A percentile compares a stretch with the other conserved stretches of the same genome.
phyloP scores from a whole-genome alignment of 2,888 invertebrate genomes.

The Microctonus aethiopoides region DNA sequence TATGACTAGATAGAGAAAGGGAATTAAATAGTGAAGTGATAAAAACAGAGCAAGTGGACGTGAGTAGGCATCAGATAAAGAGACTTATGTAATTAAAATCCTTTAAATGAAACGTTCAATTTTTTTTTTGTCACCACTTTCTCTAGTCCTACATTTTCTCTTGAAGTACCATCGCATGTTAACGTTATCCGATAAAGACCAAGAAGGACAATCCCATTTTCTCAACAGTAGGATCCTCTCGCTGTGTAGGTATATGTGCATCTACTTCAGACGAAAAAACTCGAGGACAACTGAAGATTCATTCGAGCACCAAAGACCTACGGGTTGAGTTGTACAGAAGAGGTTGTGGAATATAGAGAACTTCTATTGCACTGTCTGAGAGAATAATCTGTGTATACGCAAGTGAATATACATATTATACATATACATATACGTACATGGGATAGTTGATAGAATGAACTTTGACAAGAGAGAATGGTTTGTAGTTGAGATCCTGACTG shows the following conservation, averaged over 20 bases:
- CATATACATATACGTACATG: neutral
- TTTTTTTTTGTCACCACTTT: constrained; percentile 39
- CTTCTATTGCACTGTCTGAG: neutral
- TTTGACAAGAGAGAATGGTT: neutral
- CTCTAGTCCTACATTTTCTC: neutral
- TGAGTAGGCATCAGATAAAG: constrained; percentile 19
- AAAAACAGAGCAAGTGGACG: constrained; percentile 11
- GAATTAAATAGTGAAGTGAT: neutral
- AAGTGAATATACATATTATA: neutral
- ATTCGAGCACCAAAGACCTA: neutral
- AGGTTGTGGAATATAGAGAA: neutral
- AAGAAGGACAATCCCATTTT: constrained; percentile 42
- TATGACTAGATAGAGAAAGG: neutral
- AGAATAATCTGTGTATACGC: neutral
- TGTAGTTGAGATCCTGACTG: neutral
- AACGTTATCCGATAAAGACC: constrained; percentile 46
- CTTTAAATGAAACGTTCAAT: constrained; percentile 58
- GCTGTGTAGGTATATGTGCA: constrained; percentile 4
- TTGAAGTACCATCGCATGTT: constrained; percentile 37
- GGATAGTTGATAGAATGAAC: neutral
- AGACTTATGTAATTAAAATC: constrained; percentile 53
- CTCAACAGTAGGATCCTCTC: neutral
- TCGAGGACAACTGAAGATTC: neutral
- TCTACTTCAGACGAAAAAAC: neutral
- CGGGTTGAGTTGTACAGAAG: neutral